These are phyloP conservation scores for Corvus cornix DNA, from an alignment of 2,113 vertebrate genomes.

Conservation along the genomic window DNA sequence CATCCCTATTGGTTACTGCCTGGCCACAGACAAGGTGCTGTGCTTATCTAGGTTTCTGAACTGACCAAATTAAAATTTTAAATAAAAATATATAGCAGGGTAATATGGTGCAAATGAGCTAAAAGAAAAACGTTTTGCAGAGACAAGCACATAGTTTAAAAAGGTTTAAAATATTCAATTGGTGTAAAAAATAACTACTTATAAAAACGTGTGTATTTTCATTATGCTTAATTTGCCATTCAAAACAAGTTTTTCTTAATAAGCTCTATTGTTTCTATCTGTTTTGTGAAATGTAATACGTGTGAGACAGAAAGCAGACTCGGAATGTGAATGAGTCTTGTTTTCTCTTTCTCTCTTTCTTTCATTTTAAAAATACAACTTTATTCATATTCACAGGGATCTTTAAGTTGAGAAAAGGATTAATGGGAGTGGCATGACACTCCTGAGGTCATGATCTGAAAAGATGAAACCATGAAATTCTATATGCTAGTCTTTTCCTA, in stretches of 20 bases:
- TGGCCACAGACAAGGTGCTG: neutral
- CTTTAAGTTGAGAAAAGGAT: conserved; percentile 10
- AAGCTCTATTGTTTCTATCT: conserved; percentile 81
- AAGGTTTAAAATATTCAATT: conserved; percentile 73
- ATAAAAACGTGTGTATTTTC: conserved; percentile 76
- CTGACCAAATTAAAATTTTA: neutral
- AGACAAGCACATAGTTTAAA: conserved; percentile 60
- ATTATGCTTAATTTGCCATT: conserved; percentile 76
- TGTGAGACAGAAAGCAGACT: conserved; percentile 80
- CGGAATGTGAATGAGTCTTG: conserved; percentile 78
- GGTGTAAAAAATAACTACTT: conserved; percentile 63
- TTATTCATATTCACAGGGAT: conserved; percentile 15
- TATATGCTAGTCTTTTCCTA: conserved; percentile 24
- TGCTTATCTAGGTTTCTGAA: neutral
- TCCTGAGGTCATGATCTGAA: conserved; percentile 22
- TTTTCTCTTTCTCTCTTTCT: conserved; percentile 30
- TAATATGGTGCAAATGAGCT: conserved; percentile 37
- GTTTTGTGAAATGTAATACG: conserved; percentile 80
- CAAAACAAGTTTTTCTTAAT: conserved; percentile 82
- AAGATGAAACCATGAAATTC: neutral
- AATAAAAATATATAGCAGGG: neutral
- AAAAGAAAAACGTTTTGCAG: conserved; percentile 55
- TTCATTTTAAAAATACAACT: conserved; percentile 2
- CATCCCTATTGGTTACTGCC: neutral
- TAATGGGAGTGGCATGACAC: conserved; percentile 1